Conservation (phyloP, 1,140 invertebrate genomes). For the Cherax quadricarinatus region DNA sequence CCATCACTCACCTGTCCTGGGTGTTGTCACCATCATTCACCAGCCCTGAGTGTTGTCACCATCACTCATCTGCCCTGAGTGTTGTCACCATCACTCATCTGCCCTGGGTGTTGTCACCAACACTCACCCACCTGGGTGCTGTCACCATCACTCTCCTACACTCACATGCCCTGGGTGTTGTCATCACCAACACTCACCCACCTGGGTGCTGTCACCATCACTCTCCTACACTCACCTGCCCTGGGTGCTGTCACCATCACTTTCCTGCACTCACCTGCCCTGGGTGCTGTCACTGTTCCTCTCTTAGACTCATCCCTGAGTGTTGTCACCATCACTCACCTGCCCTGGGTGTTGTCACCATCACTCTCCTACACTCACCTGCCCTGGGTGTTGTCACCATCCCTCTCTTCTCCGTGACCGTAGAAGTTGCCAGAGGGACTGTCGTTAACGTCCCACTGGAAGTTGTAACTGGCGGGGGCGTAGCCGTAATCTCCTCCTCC, state of each 20-base stretch:
- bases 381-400: slow-evolving; percentile 3
- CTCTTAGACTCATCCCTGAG: not conserved
- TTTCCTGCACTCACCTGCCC: too few relatives aligned
- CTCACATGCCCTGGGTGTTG: not conserved
- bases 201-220: too few relatives aligned
- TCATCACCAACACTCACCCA: too few relatives aligned
- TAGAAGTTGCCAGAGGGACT: not conserved
- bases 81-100: too few relatives aligned
- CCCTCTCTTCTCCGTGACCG: not conserved
- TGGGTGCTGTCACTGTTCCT: too few relatives aligned
- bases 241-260: too few relatives aligned
- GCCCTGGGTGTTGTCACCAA: too few relatives aligned
- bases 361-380: slow-evolving; percentile 19
- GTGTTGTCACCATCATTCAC: too few relatives aligned
- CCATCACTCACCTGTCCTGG: not conserved
- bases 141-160: slow-evolving; percentile 5
- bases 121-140: too few relatives aligned
- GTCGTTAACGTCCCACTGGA: slow-evolving; percentile 8
- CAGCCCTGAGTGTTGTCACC: too few relatives aligned
- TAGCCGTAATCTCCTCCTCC: not conserved
- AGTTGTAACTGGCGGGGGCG: not conserved
- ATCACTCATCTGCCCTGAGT: too few relatives aligned
- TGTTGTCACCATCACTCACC: not conserved
- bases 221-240: too few relatives aligned
- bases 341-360: slow-evolving; percentile 22